phyloP scores from a whole-genome alignment of 30 jellyfish, hydroid and myxozoan species.

The Cassiopea andromeda region DNA sequence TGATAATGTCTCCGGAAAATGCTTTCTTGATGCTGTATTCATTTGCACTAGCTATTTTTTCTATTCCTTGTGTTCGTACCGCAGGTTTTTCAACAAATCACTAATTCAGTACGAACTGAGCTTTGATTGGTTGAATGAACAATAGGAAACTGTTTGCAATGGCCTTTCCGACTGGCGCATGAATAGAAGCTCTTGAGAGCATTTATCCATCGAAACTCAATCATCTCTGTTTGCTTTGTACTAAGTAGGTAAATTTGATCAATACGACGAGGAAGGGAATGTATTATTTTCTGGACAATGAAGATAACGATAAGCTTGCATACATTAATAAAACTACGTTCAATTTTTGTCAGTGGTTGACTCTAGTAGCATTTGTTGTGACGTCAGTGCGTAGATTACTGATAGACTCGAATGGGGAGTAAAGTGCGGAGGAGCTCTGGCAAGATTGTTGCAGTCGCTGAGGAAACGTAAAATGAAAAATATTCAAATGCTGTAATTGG shows the following conservation, averaged over 20 bases:
- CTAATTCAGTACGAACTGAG: slow-evolving; percentile 57
- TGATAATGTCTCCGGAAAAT: slow-evolving; percentile 10
- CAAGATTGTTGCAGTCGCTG: too few species aligned
- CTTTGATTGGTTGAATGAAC: slow-evolving; percentile 44
- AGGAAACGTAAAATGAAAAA: too few species aligned
- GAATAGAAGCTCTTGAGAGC: slow-evolving; percentile 33
- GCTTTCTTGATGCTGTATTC: slow-evolving; percentile 19
- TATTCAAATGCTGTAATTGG: too few species aligned
- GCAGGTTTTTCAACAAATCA: slow-evolving; percentile 38
- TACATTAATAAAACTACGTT: background rate
- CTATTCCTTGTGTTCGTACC: slow-evolving; percentile 42
- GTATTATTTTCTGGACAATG: slow-evolving; percentile 26
- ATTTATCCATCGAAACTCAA: slow-evolving; percentile 20
- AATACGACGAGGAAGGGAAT: slow-evolving; percentile 26
- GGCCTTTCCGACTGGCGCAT: slow-evolving; percentile 46
- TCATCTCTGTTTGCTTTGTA: slow-evolving; percentile 18
- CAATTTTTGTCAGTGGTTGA: background rate
- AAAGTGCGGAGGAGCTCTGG: background rate
- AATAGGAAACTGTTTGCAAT: slow-evolving; percentile 31
- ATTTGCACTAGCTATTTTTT: slow-evolving; percentile 28
- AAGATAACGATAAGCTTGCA: background rate
- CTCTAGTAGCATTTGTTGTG: background rate
- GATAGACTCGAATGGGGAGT: background rate
- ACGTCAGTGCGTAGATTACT: background rate
- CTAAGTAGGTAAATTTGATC: slow-evolving; percentile 50